phyloP scores from a whole-genome alignment of 2,797 vertebrate species.

The Pipistrellus pipistrellus region DNA sequence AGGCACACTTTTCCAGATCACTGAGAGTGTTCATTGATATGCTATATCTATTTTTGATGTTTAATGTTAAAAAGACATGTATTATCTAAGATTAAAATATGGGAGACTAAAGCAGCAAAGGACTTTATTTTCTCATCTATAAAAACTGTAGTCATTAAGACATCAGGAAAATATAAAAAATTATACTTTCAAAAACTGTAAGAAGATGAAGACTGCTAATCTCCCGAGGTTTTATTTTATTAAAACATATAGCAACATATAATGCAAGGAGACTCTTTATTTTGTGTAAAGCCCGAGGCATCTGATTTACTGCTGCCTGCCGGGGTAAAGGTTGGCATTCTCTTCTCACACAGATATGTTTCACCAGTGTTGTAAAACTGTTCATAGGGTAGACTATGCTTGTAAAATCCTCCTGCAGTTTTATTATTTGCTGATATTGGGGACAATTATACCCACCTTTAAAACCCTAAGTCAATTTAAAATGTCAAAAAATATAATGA shows the following conservation, averaged over 20 bases:
- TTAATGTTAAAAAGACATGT: background rate
- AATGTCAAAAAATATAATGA: constrained; percentile 37
- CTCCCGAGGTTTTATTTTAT: constrained; percentile 20
- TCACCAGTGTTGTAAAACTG: background rate
- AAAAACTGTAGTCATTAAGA: background rate
- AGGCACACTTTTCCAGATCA: constrained; percentile 8
- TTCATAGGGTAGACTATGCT: background rate
- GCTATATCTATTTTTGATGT: background rate
- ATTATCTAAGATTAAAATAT: constrained; percentile 18
- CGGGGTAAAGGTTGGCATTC: background rate
- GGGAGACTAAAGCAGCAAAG: background rate
- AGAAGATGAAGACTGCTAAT: constrained; percentile 25
- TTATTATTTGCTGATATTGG: background rate
- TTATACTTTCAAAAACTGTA: background rate
- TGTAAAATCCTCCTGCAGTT: background rate
- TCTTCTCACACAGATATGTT: background rate
- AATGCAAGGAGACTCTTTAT: background rate
- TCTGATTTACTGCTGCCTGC: constrained; percentile 24
- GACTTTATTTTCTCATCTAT: constrained; percentile 2
- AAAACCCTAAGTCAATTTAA: constrained; percentile 1
- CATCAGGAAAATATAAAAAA: constrained; percentile 51
- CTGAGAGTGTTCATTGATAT: background rate
- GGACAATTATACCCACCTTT: background rate
- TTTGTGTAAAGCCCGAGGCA: background rate
- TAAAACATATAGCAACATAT: background rate